These are phyloP conservation scores for Spodoptera exigua DNA, from an alignment of 2,888 invertebrate species.

Conservation along the genomic window DNA sequence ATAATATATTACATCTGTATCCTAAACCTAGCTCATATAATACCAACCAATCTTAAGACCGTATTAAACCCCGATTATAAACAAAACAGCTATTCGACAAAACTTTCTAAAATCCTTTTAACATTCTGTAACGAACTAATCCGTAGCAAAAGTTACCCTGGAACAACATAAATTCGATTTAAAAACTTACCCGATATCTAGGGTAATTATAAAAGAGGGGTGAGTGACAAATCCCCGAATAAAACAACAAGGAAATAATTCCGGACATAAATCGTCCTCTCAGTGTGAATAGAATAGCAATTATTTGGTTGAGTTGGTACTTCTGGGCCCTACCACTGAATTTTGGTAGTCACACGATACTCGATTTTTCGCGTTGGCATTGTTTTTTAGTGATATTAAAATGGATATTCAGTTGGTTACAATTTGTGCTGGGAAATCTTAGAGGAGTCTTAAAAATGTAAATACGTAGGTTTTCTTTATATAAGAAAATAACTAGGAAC, in stretches of 20 bases:
- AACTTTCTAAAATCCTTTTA: constrained; percentile 71
- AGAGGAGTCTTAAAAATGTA: too few relatives aligned
- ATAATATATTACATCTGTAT: too few relatives aligned
- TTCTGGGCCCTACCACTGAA: constrained; percentile 63
- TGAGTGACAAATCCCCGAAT: constrained; percentile 88
- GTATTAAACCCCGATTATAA: constrained; percentile 61
- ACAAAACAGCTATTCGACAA: constrained; percentile 56
- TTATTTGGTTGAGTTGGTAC: constrained; percentile 88
- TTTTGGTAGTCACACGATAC: constrained; percentile 39
- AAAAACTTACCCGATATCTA: constrained; percentile 85
- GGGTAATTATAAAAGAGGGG: constrained; percentile 87
- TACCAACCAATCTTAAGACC: constrained; percentile 48
- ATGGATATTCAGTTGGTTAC: too few relatives aligned
- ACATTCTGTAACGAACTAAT: constrained; percentile 73
- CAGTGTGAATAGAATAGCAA: constrained; percentile 89
- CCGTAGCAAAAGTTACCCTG: constrained; percentile 70
- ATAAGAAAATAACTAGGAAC: too few relatives aligned
- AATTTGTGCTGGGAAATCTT: too few relatives aligned
- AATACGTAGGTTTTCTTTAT: too few relatives aligned
- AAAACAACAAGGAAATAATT: constrained; percentile 90
- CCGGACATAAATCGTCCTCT: constrained; percentile 86
- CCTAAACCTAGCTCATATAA: constrained; percentile 28
- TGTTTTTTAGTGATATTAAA: too few relatives aligned
- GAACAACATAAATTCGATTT: constrained; percentile 78
- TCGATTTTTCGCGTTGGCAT: constrained; percentile 8